phyloP scores from a whole-genome alignment of 2,888 invertebrate genomes.

The Cerastis leucographa region DNA sequence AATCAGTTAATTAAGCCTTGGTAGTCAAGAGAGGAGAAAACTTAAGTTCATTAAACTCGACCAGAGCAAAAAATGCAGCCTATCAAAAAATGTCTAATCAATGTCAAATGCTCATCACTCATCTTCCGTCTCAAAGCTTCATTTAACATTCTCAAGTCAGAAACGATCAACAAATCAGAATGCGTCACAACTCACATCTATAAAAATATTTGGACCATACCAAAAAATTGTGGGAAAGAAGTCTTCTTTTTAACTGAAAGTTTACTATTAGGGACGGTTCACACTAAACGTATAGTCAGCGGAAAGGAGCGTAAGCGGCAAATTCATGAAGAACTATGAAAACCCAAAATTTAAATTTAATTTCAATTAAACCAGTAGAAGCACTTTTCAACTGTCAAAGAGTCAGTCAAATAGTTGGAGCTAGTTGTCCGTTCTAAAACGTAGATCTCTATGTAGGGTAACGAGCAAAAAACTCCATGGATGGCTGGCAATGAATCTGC shows the following conservation, averaged over 20 bases:
- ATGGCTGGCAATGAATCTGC: too few species aligned
- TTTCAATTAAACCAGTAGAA: too few species aligned
- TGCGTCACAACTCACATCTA: constrained; percentile 43
- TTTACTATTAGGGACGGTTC: constrained; percentile 16
- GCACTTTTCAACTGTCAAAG: too few species aligned
- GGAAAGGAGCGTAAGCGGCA: not conserved
- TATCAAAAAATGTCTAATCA: not conserved
- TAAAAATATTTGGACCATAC: constrained; percentile 59
- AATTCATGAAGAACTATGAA: too few species aligned
- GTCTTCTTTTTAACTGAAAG: constrained; percentile 47
- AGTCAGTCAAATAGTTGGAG: too few species aligned
- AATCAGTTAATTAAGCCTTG: not conserved
- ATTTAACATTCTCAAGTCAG: not conserved
- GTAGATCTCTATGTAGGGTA: too few species aligned
- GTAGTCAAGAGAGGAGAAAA: not conserved
- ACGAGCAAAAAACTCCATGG: too few species aligned
- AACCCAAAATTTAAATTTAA: too few species aligned
- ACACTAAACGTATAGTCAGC: not conserved
- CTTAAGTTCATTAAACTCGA: not conserved
- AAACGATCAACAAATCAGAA: constrained; percentile 35
- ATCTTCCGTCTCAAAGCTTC: constrained; percentile 1
- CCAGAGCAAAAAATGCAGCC: not conserved
- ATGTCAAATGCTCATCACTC: not conserved
- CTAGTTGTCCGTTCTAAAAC: too few species aligned
- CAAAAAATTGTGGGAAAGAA: constrained; percentile 58